Evolutionary conservation across 2,113 vertebrate species (phyloP).

Genomic region (Xenus cinereus): DNA sequence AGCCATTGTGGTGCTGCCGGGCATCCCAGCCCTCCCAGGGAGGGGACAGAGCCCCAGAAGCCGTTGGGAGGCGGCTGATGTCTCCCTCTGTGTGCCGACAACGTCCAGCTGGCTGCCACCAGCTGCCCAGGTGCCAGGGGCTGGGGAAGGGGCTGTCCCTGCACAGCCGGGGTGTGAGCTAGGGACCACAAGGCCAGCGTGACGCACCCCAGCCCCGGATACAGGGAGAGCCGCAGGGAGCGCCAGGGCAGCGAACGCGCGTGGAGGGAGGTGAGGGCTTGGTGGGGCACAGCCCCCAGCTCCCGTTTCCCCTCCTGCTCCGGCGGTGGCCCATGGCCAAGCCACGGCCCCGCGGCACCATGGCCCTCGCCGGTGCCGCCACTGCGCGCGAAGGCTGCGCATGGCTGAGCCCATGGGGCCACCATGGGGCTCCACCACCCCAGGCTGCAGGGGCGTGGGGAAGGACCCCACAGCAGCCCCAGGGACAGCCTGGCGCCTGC

Average conservation of each 20-base stretch:
- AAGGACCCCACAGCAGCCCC: neutral
- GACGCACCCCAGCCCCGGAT: neutral
- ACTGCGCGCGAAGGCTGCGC: accelerated
- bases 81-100: neutral
- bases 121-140: accelerated
- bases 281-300: accelerated
- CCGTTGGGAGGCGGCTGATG: accelerated
- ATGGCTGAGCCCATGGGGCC: accelerated
- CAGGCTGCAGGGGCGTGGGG: accelerated
- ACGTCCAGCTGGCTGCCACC: accelerated
- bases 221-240: accelerated
- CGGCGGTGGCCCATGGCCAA: accelerated
- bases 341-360: neutral
- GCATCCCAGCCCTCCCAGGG: accelerated
- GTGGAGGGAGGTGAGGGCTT: accelerated
- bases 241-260: accelerated
- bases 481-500: neutral
- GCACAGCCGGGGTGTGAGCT: neutral
- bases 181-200: accelerated
- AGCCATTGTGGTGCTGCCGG: accelerated
- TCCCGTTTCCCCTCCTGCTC: neutral
- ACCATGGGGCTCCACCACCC: neutral
- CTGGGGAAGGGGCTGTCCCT: neutral
- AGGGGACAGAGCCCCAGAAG: neutral
- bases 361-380: accelerated